A percentile compares a stretch with the other conserved stretches of the same genome.
phyloP scores from a whole-genome alignment of 2,888 invertebrate species.

The Pheosia gnoma region DNA sequence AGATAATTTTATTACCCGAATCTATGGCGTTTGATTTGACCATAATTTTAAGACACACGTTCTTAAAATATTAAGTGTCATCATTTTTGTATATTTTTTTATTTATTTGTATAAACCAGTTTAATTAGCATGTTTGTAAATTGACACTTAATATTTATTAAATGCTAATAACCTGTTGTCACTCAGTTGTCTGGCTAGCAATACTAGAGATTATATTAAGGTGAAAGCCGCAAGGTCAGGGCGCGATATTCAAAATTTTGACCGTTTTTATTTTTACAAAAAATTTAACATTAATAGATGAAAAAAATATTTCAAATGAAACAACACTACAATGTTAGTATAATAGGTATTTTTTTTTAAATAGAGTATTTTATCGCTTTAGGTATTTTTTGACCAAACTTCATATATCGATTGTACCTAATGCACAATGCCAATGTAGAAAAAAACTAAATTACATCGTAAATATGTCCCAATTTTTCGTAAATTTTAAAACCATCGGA shows the following conservation, averaged over 20 bases:
- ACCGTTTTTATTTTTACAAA: background rate
- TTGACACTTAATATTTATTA: background rate
- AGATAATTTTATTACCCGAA: background rate
- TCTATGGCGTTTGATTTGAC: background rate
- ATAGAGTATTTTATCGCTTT: too few relatives aligned
- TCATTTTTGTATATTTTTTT: background rate
- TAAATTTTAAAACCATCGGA: too few relatives aligned
- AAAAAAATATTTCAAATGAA: too few relatives aligned
- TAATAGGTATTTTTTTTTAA: too few relatives aligned
- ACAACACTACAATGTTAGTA: too few relatives aligned
- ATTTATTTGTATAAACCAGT: background rate
- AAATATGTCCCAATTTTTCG: too few relatives aligned
- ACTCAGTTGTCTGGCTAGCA: background rate
- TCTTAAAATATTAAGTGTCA: background rate
- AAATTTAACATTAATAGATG: too few relatives aligned
- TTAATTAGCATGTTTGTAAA: background rate
- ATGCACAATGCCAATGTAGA: too few relatives aligned
- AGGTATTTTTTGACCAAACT: too few relatives aligned
- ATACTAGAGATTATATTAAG: background rate
- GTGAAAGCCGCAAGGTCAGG: too few relatives aligned
- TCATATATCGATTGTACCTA: too few relatives aligned
- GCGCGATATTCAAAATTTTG: background rate
- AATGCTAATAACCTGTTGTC: background rate
- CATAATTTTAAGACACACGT: background rate
- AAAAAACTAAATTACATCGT: too few relatives aligned